Conservation (phyloP, 2,888 invertebrate species). For the Drosophila picticornis region DNA sequence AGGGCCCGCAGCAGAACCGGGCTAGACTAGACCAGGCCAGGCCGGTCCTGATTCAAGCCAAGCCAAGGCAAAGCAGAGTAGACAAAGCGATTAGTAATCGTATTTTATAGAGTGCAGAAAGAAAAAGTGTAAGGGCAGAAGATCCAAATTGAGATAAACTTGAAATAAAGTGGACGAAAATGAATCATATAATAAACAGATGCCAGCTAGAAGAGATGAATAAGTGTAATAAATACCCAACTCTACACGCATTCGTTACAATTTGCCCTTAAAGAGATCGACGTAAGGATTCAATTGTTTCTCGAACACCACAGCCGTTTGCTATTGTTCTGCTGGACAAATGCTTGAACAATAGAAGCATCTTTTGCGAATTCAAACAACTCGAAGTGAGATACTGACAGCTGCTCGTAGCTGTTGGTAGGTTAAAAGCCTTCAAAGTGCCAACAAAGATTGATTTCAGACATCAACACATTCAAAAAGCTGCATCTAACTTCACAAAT, state of each 20-base stretch:
- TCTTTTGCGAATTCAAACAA: constrained; percentile 40
- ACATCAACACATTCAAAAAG: constrained; percentile 33
- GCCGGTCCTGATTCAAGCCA: constrained; percentile 3
- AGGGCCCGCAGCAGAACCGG: constrained; percentile 62
- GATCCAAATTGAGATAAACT: constrained; percentile 72
- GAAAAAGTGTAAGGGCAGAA: constrained; percentile 1
- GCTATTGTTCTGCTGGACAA: constrained; percentile 41
- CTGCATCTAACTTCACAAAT: constrained; percentile 10
- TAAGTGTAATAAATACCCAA: constrained; percentile 62
- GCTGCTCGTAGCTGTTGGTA: background rate
- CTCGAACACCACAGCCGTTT: constrained; percentile 13
- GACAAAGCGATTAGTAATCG: constrained; percentile 78
- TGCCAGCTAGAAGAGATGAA: constrained; percentile 59
- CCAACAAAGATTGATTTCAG: constrained; percentile 57
- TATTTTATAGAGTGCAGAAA: constrained; percentile 56
- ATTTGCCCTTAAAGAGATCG: constrained; percentile 7
- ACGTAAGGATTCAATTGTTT: constrained; percentile 25
- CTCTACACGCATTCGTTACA: constrained; percentile 9
- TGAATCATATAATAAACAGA: constrained; percentile 67
- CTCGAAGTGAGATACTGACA: constrained; percentile 29
- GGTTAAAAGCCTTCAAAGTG: constrained; percentile 48
- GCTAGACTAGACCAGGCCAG: constrained; percentile 15
- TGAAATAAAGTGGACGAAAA: constrained; percentile 71
- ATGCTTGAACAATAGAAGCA: constrained; percentile 45
- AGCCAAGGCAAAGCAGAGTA: constrained; percentile 18